Conservation (phyloP, 2,113 vertebrate species). For the Calonectris borealis region DNA sequence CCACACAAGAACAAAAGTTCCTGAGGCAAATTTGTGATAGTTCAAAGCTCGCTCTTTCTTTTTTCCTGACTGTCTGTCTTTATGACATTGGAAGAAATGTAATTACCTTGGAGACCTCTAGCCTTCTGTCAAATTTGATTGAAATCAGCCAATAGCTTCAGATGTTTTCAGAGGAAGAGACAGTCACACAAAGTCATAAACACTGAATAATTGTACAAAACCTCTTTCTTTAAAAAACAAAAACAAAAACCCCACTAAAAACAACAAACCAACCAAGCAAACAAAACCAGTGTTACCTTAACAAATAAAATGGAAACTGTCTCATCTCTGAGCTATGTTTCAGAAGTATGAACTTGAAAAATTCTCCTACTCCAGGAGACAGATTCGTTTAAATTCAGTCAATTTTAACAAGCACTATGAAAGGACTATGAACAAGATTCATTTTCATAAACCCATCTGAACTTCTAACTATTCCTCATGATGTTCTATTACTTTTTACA, state of each 20-base stretch:
- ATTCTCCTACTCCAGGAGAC: background rate
- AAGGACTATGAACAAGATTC: background rate
- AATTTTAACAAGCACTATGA: background rate
- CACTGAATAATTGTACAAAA: background rate
- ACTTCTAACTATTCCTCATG: background rate
- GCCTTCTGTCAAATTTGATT: conserved; percentile 27
- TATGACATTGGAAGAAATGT: background rate
- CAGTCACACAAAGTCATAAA: background rate
- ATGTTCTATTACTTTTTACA: background rate
- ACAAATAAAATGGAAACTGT: background rate
- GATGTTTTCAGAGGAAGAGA: background rate
- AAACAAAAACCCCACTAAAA: background rate
- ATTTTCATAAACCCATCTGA: background rate
- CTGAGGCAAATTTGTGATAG: background rate
- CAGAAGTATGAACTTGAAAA: background rate
- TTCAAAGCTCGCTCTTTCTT: background rate
- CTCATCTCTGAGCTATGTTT: background rate
- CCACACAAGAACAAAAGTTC: background rate
- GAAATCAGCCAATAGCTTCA: background rate
- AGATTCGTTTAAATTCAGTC: background rate
- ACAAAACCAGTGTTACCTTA: background rate
- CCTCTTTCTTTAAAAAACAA: background rate
- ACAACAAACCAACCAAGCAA: background rate
- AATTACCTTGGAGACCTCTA: conserved; percentile 40
- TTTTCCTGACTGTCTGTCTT: background rate